Evolutionary conservation across 2,888 invertebrate genomes (phyloP).

Genomic region (Acronicta psi): DNA sequence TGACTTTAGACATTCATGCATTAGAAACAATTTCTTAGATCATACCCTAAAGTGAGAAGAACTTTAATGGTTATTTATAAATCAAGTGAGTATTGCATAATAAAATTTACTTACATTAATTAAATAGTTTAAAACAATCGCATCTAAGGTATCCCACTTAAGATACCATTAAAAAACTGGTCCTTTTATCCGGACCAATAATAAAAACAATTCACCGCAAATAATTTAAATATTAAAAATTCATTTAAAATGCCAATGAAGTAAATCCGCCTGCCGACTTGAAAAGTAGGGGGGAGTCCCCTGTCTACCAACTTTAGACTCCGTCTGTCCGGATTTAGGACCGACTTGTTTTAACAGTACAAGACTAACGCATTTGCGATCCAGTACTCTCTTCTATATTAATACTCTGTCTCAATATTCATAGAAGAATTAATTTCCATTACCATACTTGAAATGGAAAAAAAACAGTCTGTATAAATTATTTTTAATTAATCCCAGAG

Average conservation of each 20-base stretch:
- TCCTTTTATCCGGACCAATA: not conserved
- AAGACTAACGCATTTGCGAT: slow-evolving; percentile 74
- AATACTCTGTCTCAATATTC: slow-evolving; percentile 33
- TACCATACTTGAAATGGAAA: slow-evolving; percentile 34
- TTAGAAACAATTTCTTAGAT: too few species aligned
- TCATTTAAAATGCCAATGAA: slow-evolving; percentile 39
- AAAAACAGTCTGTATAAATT: slow-evolving; percentile 35
- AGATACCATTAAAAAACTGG: too few species aligned
- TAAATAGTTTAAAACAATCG: too few species aligned
- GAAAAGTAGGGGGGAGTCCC: slow-evolving; percentile 4
- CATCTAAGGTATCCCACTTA: too few species aligned
- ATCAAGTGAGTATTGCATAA: too few species aligned
- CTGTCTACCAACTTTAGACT: slow-evolving; percentile 57
- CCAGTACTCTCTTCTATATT: slow-evolving; percentile 26
- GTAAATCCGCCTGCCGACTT: slow-evolving; percentile 24
- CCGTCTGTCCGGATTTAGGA: slow-evolving; percentile 49
- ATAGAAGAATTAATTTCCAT: slow-evolving; percentile 45
- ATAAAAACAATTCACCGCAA: slow-evolving; percentile 26
- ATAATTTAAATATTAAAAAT: slow-evolving; percentile 38
- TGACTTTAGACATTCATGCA: too few species aligned
- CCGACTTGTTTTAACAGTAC: slow-evolving; percentile 63
- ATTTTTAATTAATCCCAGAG: slow-evolving; percentile 31
- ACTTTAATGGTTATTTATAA: too few species aligned
- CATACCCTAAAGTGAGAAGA: too few species aligned
- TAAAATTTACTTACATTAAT: too few species aligned